A percentile compares a stretch with the other conserved stretches of the same genome.
These are phyloP conservation scores for Tokudaia muenninki DNA, from an alignment of 2,797 vertebrate genomes.

Conservation along the genomic window DNA sequence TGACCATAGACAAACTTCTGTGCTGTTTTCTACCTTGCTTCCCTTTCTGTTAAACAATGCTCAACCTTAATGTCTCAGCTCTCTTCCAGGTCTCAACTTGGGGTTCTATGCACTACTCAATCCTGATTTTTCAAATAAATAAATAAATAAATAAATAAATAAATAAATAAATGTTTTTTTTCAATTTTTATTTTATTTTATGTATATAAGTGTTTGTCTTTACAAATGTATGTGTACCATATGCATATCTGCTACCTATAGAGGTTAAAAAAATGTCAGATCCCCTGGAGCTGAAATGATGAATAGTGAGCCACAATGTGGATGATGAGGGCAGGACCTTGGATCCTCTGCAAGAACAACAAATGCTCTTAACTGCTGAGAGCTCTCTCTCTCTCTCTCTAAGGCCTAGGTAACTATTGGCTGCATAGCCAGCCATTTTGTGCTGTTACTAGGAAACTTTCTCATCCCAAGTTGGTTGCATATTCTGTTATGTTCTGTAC, in stretches of 20 bases:
- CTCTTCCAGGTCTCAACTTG: neutral
- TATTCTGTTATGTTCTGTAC: neutral
- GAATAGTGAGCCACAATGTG: neutral
- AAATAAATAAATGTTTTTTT: neutral
- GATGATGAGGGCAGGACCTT: neutral
- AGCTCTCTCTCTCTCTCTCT: neutral
- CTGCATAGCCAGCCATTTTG: neutral
- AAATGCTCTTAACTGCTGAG: neutral
- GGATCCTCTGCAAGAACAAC: neutral
- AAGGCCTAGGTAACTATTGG: neutral
- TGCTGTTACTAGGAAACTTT: neutral
- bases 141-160: neutral
- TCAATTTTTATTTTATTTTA: constrained; percentile 1
- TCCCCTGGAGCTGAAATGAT: neutral
- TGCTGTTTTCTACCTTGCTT: neutral
- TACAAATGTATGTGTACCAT: neutral
- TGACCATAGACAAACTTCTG: neutral
- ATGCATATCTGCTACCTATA: neutral
- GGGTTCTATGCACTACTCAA: constrained; percentile 13
- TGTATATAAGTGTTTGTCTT: neutral
- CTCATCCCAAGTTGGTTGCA: neutral
- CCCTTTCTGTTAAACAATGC: neutral
- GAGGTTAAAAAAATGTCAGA: neutral
- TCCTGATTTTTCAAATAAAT: neutral
- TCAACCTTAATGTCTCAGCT: neutral